These are phyloP conservation scores for Fragum whitleyi DNA, from an alignment of 2,888 invertebrate species.

Conservation along the genomic window DNA sequence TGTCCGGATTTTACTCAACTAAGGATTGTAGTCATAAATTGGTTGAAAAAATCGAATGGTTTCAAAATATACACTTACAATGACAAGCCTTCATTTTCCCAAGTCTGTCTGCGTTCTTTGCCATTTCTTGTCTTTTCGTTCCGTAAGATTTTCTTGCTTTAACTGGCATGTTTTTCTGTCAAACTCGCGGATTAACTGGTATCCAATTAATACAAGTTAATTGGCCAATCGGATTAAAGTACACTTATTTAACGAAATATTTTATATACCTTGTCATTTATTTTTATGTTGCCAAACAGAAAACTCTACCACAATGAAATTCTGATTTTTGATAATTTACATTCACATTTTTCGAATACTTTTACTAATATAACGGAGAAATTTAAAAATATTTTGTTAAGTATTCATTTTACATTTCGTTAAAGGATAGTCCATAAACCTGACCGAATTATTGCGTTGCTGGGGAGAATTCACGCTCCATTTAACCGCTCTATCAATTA, in stretches of 20 bases:
- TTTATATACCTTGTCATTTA: no score
- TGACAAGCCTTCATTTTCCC: constrained; percentile 56
- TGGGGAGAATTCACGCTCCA: background rate
- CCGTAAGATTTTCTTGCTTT: constrained; percentile 48
- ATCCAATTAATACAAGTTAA: constrained; percentile 16
- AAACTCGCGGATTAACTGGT: background rate
- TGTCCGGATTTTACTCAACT: no score
- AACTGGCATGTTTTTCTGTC: constrained; percentile 39
- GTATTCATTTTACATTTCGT: background rate
- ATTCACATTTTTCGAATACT: background rate
- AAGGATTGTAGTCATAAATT: no score
- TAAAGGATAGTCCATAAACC: background rate
- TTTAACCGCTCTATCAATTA: no score
- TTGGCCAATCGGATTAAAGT: constrained; percentile 6
- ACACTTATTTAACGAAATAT: background rate
- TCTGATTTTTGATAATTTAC: background rate
- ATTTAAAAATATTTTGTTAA: background rate
- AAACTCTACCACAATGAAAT: no score
- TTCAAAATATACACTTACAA: constrained; percentile 46
- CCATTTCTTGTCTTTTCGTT: constrained; percentile 58
- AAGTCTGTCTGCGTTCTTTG: constrained; percentile 53
- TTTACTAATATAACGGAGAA: background rate
- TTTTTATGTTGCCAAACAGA: no score
- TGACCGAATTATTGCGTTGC: background rate
- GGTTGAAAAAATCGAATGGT: no score